Evolutionary conservation across 2,888 invertebrate species (phyloP), one percentile per base, ranked within the genome.

Genomic region (Polyommatus iphigenia): DNA sequence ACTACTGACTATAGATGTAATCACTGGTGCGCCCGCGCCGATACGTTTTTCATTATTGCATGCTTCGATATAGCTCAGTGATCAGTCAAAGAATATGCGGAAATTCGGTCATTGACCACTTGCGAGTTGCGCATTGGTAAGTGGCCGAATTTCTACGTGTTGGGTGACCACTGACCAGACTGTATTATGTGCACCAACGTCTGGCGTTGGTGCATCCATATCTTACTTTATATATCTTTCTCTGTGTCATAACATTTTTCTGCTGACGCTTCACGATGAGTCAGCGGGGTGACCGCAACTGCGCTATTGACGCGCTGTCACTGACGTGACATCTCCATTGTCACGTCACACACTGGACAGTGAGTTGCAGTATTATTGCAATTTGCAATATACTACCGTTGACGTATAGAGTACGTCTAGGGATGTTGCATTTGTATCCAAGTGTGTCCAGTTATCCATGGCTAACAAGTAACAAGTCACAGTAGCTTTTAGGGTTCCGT

Each of bases 261-360:
- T 46, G 18, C n/a, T 24, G 50, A 18, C 18, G 18, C 13, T 67
- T 46, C 59, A 24, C 5, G 71, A 41, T 32, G 18, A 71, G 36
- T 78, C 59, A 78, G 79, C 79, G 29, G 75, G 72, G 36, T 72
- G 72, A 41, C 72, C 72, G 41, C 36, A 36, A 41, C 20, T 72
- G 41, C 67, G 67, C 29, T 13, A 67, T 67, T 67, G 67, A 67
- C 67, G 4, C 8, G 24, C 24, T 67, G 67, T 67, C 67, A 32
- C 62, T 20, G 24, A 71, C 71, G 71, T 72, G 41, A 72, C n/a
- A n/a, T 41, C 72, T 72, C 41, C 20, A 72, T 72, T 41, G 72
- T 72, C 72, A 20, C 41, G 29, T 24, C 62, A 67, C 29, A 32
- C 67, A 18, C 67, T 18, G 67, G 67, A 32, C 67, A 32, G 67